Percentiles rank a stretch among this genome's conserved stretches.
These are phyloP conservation scores for Rhadina sibilatrix DNA, from an alignment of 2,113 vertebrate genomes.

Conservation along the genomic window DNA sequence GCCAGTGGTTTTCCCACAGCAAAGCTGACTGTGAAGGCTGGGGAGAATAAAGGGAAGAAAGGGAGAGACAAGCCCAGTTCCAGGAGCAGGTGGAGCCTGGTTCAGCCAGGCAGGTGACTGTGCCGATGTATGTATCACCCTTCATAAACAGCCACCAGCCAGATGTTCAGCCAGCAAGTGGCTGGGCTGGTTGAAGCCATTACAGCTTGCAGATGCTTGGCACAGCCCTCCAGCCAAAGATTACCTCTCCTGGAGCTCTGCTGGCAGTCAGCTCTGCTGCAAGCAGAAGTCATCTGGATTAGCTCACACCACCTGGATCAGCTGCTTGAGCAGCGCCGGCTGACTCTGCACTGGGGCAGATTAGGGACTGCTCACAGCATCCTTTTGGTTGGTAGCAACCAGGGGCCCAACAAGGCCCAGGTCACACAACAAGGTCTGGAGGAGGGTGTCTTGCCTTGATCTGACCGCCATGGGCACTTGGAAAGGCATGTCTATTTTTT, in stretches of 20 bases:
- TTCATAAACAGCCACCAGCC: conserved; percentile 19
- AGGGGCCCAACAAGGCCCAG: neutral
- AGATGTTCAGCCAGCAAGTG: conserved; percentile 47
- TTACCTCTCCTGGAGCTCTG: conserved; percentile 32
- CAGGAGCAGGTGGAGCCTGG: neutral
- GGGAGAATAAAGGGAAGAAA: neutral
- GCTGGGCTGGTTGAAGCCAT: conserved; percentile 7
- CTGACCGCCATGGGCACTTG: neutral
- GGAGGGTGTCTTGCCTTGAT: neutral
- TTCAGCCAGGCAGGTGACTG: neutral
- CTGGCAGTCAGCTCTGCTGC: conserved; percentile 29
- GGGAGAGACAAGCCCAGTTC: neutral
- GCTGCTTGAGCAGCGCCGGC: neutral
- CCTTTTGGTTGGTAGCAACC: neutral
- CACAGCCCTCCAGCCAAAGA: neutral
- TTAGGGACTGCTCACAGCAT: neutral
- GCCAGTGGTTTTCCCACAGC: neutral
- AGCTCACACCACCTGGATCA: conserved; percentile 49
- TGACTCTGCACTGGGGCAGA: neutral
- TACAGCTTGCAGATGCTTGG: conserved; percentile 44
- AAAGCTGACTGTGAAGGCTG: neutral
- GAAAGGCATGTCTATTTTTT: neutral
- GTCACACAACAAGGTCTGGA: neutral
- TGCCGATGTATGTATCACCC: neutral
- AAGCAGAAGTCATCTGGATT: conserved; percentile 24